These are phyloP conservation scores for Halichoeres trimaculatus DNA, from an alignment of 2,113 vertebrate genomes.

Conservation along the genomic window DNA sequence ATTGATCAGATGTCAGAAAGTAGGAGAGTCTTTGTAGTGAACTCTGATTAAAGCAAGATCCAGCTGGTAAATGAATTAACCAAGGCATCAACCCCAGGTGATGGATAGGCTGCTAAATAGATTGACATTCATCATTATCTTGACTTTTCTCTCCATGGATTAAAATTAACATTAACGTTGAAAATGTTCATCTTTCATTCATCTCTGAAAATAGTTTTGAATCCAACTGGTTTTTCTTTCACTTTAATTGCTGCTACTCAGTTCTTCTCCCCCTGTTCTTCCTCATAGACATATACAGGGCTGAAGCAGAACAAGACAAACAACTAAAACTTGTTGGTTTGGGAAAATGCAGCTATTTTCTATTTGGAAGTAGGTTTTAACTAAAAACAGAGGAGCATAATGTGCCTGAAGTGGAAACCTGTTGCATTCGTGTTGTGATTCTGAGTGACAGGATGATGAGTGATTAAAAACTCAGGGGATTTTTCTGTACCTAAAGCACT, in stretches of 20 bases:
- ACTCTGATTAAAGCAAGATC: background rate
- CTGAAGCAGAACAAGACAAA: slow-evolving; percentile 4
- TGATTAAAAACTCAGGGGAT: no score
- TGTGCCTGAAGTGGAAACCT: slow-evolving; percentile 28
- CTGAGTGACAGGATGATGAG: slow-evolving; percentile 22
- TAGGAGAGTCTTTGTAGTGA: slow-evolving; percentile 1
- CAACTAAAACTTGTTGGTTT: background rate
- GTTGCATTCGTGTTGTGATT: slow-evolving; percentile 5
- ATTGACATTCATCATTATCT: background rate
- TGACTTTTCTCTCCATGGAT: background rate
- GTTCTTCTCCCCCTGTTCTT: background rate
- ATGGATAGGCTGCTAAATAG: background rate
- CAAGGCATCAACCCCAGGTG: background rate
- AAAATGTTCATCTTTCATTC: background rate
- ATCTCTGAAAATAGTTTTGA: slow-evolving; percentile 2
- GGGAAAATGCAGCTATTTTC: slow-evolving; percentile 27
- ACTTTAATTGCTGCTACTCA: background rate
- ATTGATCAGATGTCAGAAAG: slow-evolving; percentile 20
- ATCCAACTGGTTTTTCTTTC: background rate
- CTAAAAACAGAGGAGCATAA: background rate
- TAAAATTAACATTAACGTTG: slow-evolving; percentile 28
- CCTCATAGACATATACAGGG: background rate
- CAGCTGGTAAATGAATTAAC: background rate
- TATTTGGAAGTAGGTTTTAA: slow-evolving; percentile 30
- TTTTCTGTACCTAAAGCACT: no score